Base-by-base conservation (phyloP, 2,797 vertebrate genomes). In the Echiichthys vipera region DNA sequence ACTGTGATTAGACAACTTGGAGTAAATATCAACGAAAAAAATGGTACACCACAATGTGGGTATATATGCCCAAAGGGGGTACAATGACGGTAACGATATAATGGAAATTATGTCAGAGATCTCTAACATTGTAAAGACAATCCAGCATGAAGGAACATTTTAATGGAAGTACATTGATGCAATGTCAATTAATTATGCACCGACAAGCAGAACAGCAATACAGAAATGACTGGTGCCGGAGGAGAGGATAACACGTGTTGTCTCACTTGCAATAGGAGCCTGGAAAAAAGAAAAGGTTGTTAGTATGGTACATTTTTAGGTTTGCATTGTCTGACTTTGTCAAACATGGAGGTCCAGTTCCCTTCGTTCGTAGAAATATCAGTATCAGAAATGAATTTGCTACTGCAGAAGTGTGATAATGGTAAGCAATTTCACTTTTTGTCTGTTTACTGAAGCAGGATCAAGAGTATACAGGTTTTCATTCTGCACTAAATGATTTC, bases 71-170 rank as follows among this genome's bases (percentile, higher is more conserved):
- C 17, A 32, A 55, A 30, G 7, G 51, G 12, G 4, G 22, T 11
- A n/a, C 18, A 20, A 34, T 47, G 51, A 22, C 49, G n/a, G 1
- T 47, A 34, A 20, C 6, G 39, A 17, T 13, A 43, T 46, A 25
- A 59, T 43, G n/a, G 18, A 36, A 57, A 70, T 25, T 1, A 46
- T 71, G 42, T 50, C 57, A 51, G 18, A 55, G 12, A 67, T 36
- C 34, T 47, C 5, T 42, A 22, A 61, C 14, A 5, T 39, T 54
- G 59, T 50, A 49, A n/a, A 55, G 66, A 24, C 49, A 63, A 18
- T 69, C 49, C 54, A 40, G 73, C 67, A 69, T 74, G 59, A 66
- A 78, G 81, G 76, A 55, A 47, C 73, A 76, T 83, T 80, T 86
- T 72, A 78, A 76, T 62, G 63, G 49, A 70, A 76, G 68, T 47